phyloP scores from a whole-genome alignment of 1,140 invertebrate genomes.

The Plutomurus gul region DNA sequence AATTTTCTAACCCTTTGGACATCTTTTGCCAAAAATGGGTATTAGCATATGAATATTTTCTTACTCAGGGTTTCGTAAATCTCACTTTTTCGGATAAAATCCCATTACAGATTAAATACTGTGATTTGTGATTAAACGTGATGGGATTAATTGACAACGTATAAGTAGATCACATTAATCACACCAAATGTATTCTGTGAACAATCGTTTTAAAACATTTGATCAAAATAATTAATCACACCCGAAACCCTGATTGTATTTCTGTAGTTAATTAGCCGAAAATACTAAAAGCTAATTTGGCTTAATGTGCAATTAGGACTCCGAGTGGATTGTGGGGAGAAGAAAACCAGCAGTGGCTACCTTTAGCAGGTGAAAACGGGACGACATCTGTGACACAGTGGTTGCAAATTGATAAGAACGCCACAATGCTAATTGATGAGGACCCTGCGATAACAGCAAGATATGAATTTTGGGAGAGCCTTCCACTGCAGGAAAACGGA shows the following conservation, averaged over 20 bases:
- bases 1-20: background rate
- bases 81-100: too few relatives aligned
- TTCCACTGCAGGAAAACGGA: background rate
- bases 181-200: too few relatives aligned
- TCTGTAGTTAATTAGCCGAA: too few relatives aligned
- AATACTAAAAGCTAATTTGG: too few relatives aligned
- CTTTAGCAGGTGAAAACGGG: background rate
- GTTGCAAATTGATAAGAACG: background rate
- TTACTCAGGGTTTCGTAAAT: too few relatives aligned
- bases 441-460: background rate
- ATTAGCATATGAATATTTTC: too few relatives aligned
- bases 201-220: too few relatives aligned
- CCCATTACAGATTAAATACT: too few relatives aligned
- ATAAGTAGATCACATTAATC: too few relatives aligned
- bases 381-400: background rate
- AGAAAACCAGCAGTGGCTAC: background rate
- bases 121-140: too few relatives aligned
- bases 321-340: background rate
- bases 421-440: background rate
- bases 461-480: background rate
- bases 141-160: too few relatives aligned
- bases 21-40: background rate
- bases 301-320: too few relatives aligned
- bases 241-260: background rate
- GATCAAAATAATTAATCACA: background rate